Conservation (phyloP, 1,140 invertebrate species). For the Euura lappo region DNA sequence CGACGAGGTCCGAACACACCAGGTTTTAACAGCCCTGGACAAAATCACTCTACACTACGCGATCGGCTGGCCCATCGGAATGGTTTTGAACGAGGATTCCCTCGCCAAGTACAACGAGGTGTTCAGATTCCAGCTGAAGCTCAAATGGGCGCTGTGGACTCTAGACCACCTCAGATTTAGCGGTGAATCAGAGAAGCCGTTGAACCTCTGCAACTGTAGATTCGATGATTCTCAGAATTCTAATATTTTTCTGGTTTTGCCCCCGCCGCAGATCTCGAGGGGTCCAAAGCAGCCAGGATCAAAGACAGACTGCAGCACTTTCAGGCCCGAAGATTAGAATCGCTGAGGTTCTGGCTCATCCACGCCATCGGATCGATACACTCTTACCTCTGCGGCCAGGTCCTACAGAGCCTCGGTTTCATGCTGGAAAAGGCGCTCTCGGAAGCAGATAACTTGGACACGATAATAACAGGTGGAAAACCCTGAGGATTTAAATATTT, state of each 20-base stretch:
- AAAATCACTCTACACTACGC: slow-evolving; percentile 61
- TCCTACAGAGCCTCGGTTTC: slow-evolving; percentile 63
- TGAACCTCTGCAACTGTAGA: not conserved
- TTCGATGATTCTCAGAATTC: not conserved
- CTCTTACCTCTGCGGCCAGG: slow-evolving; percentile 69
- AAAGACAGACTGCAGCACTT: slow-evolving; percentile 46
- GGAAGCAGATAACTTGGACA: slow-evolving; percentile 59
- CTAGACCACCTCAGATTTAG: slow-evolving; percentile 65
- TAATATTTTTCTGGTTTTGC: not conserved
- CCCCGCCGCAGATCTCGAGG: slow-evolving; percentile 46
- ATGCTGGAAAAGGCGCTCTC: slow-evolving; percentile 57
- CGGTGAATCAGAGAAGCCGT: slow-evolving; percentile 40
- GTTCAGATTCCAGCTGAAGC: slow-evolving; percentile 68
- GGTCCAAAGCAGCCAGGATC: slow-evolving; percentile 30
- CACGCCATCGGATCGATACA: slow-evolving; percentile 69
- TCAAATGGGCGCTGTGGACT: slow-evolving; percentile 69
- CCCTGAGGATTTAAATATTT: not conserved
- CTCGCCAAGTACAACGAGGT: slow-evolving; percentile 66
- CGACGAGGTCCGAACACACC: slow-evolving; percentile 36
- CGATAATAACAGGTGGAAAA: slow-evolving; percentile 48
- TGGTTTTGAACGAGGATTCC: slow-evolving; percentile 61
- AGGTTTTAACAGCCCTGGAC: slow-evolving; percentile 60
- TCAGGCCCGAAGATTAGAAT: slow-evolving; percentile 62
- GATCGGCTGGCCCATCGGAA: slow-evolving; percentile 63
- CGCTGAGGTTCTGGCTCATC: slow-evolving; percentile 66